Percentiles rank a stretch among this genome's conserved stretches.
phyloP scores from a whole-genome alignment of 2,888 invertebrate species.

The Chromoteleia sp. region DNA sequence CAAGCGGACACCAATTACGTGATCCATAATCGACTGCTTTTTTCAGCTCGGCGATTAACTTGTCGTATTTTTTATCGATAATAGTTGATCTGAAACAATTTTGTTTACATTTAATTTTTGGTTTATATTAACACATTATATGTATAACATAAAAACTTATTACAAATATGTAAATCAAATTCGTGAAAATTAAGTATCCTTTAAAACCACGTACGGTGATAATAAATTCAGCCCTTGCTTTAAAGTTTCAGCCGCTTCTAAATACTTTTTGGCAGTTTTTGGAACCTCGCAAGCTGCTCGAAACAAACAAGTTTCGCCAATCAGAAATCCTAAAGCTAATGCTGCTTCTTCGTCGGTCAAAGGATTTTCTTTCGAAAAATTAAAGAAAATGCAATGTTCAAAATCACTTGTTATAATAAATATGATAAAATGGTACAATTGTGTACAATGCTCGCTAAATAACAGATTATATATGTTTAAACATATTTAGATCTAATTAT shows the following conservation, averaged over 20 bases:
- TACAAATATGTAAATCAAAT: no score
- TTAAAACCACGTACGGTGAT: slow-evolving; percentile 72
- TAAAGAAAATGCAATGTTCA: not conserved
- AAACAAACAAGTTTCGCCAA: slow-evolving; percentile 90
- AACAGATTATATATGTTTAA: no score
- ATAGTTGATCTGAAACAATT: slow-evolving; percentile 85
- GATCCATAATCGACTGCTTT: slow-evolving; percentile 89
- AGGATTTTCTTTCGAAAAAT: slow-evolving; percentile 75
- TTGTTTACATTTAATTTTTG: no score
- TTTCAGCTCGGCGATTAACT: slow-evolving; percentile 88
- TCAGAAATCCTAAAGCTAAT: slow-evolving; percentile 89
- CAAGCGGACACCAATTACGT: slow-evolving; percentile 81
- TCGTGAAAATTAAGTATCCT: not conserved
- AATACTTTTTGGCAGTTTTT: slow-evolving; percentile 89
- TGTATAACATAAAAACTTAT: no score
- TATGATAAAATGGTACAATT: no score
- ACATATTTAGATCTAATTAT: no score
- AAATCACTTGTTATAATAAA: no score
- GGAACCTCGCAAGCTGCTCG: slow-evolving; percentile 92
- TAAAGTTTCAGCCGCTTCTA: slow-evolving; percentile 91
- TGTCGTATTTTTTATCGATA: slow-evolving; percentile 87
- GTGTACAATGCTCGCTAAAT: no score
- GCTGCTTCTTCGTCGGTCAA: slow-evolving; percentile 89
- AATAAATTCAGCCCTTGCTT: slow-evolving; percentile 63
- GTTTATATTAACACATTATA: no score